Base-by-base conservation (phyloP, 2,113 vertebrate genomes). In the Dipodomys spectabilis region DNA sequence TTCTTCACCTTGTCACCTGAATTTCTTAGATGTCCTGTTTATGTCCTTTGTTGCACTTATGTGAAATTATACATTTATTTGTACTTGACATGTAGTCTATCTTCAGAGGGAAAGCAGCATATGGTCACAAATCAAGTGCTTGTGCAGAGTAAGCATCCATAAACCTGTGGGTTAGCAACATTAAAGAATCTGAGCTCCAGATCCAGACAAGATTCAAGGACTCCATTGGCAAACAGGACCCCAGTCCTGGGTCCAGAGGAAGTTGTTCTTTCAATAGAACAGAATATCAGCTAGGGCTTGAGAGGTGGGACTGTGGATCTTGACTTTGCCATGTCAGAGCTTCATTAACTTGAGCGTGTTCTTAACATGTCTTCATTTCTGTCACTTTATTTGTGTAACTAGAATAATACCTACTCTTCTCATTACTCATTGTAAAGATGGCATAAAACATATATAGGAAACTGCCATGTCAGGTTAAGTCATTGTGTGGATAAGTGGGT, bases 381-480 rank as follows among this genome's bases (percentile, higher is more conserved):
- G 27, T 82, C 67, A 49, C 20, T 88, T 86, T 71, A 82, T 74
- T 87, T 96, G 72, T 84, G 39, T 82, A 71, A 74, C 86, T 64
- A 20, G 16, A 72, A 60, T 39, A 44, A 62, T 69, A 68, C n/a
- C 28, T 80, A 28, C 1, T 28, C 9, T 74, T 45, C 30, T 74
- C 28, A 72, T 39, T 71, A 57, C 49, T 60, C 80, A 65, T n/a
- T 73, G 44, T 11, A 20, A 82, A 91, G 44, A 92, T 62, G 20
- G 45, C 65, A 53, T 68, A 68, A 57, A n/a, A 65, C 11, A 92
- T 53, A n/a, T 49, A 35, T 27, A 1, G 78, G 23, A 81, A 78
- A 72, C 68, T 88, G 10, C 6, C 53, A n/a, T 7, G 23, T 12
- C 57, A 88, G 84, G 49, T 49, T 23, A 74, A 75, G 72, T 78